phyloP scores from a whole-genome alignment of 1,140 invertebrate genomes.

The Idris sp. region DNA sequence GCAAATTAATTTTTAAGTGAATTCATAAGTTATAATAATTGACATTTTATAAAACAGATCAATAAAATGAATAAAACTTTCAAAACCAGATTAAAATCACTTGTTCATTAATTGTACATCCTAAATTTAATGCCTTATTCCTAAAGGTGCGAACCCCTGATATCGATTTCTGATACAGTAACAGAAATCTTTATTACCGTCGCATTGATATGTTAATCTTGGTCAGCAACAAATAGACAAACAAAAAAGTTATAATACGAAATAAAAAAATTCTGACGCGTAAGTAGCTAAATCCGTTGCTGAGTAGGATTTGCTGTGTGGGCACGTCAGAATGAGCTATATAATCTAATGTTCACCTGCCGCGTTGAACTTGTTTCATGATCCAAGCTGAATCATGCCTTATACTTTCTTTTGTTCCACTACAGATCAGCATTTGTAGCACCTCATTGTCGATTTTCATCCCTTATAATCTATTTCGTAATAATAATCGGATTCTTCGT shows the following conservation, averaged over 20 bases:
- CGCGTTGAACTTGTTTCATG: slow-evolving; percentile 23
- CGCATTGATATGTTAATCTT: slow-evolving; percentile 76
- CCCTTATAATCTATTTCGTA: slow-evolving; percentile 46
- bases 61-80: slow-evolving; percentile 17
- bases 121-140: slow-evolving; percentile 69
- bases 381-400: slow-evolving; percentile 21
- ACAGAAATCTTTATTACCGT: slow-evolving; percentile 45
- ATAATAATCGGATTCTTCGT: slow-evolving; percentile 33
- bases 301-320: slow-evolving; percentile 67
- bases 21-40: too few species aligned
- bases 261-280: slow-evolving; percentile 57
- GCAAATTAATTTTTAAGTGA: too few species aligned
- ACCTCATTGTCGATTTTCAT: slow-evolving; percentile 32
- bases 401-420: slow-evolving; percentile 21
- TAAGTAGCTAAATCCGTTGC: slow-evolving; percentile 65
- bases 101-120: slow-evolving; percentile 44
- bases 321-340: slow-evolving; percentile 28
- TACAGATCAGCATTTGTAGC: slow-evolving; percentile 36
- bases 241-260: slow-evolving; percentile 63
- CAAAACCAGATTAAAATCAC: slow-evolving; percentile 21
- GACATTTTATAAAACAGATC: too few species aligned
- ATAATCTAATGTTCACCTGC: slow-evolving; percentile 50
- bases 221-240: slow-evolving; percentile 72
- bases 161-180: slow-evolving; percentile 47
- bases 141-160: slow-evolving; percentile 66